Conservation (phyloP, 2,113 vertebrate species). For the Caranx ignobilis region DNA sequence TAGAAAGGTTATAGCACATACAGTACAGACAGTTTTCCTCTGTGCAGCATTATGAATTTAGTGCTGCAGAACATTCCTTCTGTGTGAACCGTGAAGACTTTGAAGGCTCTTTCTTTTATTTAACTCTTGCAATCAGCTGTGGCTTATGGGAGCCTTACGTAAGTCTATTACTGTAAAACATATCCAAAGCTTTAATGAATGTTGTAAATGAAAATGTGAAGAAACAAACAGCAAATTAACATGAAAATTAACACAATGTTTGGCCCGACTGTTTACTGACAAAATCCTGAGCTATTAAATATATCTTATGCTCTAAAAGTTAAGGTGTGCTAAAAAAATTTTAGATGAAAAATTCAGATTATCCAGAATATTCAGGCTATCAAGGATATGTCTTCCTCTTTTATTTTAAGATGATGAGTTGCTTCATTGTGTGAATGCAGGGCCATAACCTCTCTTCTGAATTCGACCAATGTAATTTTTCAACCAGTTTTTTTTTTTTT, state of each 20-base stretch:
- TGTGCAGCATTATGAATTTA: constrained; percentile 39
- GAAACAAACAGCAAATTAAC: constrained; percentile 37
- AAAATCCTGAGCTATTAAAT: neutral
- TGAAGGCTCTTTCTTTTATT: constrained; percentile 52
- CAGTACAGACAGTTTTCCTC: constrained; percentile 23
- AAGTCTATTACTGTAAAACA: constrained; percentile 23
- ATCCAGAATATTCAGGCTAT: no score
- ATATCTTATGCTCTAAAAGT: no score
- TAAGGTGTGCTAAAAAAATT: no score
- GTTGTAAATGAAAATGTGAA: constrained; percentile 24
- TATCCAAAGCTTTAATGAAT: constrained; percentile 24
- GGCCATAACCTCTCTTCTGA: no score
- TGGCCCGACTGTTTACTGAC: neutral
- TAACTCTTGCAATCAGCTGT: constrained; percentile 4
- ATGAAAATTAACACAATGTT: neutral
- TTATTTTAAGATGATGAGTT: no score
- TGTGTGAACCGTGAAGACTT: constrained; percentile 31
- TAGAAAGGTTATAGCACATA: constrained; percentile 14
- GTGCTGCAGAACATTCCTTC: constrained; percentile 34
- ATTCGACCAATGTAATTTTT: no score
- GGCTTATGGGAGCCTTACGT: constrained; percentile 34
- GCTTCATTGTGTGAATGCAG: no score
- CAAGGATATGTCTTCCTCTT: no score
- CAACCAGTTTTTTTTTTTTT: no score
- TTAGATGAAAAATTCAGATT: no score